These are phyloP conservation scores for Cebus imitator DNA, from an alignment of 2,113 vertebrate species.

Conservation along the genomic window DNA sequence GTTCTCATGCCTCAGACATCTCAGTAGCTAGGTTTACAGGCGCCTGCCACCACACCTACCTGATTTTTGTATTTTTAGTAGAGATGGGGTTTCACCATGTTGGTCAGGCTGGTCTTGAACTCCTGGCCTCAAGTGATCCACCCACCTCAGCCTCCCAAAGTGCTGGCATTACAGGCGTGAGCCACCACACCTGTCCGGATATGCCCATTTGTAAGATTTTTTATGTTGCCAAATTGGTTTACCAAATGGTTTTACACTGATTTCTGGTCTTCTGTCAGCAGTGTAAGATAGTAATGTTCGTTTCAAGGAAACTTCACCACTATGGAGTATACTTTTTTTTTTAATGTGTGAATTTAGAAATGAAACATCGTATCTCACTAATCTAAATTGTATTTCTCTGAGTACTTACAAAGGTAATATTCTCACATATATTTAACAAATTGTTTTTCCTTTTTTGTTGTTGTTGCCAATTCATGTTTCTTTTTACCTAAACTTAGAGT, in stretches of 20 bases:
- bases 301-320: background rate
- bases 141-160: no score
- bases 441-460: background rate
- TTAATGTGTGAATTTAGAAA: background rate
- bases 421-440: background rate
- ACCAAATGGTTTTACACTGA: background rate
- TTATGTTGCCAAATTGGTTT: background rate
- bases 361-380: background rate
- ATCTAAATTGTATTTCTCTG: conserved; percentile 10
- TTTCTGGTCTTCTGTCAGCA: background rate
- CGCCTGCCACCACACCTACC: no score
- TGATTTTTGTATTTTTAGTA: no score
- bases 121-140: no score
- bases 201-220: background rate
- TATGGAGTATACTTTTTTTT: background rate
- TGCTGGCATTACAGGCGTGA: no score
- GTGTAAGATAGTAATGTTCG: background rate
- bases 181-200: no score
- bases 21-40: no score
- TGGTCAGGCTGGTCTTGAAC: no score
- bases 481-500: background rate
- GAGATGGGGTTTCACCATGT: no score
- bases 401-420: background rate
- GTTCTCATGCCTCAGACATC: no score
- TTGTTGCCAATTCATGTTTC: background rate